phyloP scores from a whole-genome alignment of 2,888 invertebrate species.

The Eumacrocentrus americanus region DNA sequence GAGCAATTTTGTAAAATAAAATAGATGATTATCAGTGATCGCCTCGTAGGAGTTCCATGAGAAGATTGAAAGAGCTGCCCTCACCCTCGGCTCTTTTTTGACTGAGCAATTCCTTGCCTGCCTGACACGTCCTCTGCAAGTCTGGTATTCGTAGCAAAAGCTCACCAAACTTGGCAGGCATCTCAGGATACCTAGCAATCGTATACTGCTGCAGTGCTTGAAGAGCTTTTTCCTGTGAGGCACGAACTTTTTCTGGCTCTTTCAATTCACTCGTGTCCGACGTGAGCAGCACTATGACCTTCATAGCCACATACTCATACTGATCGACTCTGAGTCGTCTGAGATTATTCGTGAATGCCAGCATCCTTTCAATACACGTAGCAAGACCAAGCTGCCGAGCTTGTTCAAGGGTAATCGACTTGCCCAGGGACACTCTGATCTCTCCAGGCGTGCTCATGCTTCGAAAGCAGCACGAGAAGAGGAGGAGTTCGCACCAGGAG shows the following conservation, averaged over 20 bases:
- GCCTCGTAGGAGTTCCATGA: constrained; percentile 93
- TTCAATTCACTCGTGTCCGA: constrained; percentile 89
- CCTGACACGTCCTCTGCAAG: constrained; percentile 92
- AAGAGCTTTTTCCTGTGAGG: constrained; percentile 91
- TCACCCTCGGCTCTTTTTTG: constrained; percentile 81
- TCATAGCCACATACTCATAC: constrained; percentile 96
- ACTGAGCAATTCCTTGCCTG: constrained; percentile 91
- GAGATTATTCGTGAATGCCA: constrained; percentile 92
- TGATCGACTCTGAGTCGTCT: constrained; percentile 88
- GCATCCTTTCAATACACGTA: constrained; percentile 92
- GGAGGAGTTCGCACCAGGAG: constrained; percentile 93
- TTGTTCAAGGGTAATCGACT: constrained; percentile 70
- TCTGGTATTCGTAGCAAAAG: constrained; percentile 91
- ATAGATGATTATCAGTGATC: constrained; percentile 72
- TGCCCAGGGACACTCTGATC: constrained; percentile 75
- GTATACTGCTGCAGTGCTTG: constrained; percentile 93
- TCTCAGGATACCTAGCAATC: constrained; percentile 86
- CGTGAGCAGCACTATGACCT: constrained; percentile 63
- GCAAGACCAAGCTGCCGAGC: constrained; percentile 77
- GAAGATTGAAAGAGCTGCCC: constrained; percentile 88
- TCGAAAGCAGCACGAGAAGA: constrained; percentile 93
- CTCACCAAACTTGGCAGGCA: constrained; percentile 95
- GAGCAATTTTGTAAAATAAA: neutral
- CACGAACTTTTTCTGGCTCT: constrained; percentile 92
- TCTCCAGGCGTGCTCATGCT: constrained; percentile 90